These are phyloP conservation scores for Polypterus bichir DNA, from an alignment of 2,113 vertebrate genomes.

Conservation along the genomic window DNA sequence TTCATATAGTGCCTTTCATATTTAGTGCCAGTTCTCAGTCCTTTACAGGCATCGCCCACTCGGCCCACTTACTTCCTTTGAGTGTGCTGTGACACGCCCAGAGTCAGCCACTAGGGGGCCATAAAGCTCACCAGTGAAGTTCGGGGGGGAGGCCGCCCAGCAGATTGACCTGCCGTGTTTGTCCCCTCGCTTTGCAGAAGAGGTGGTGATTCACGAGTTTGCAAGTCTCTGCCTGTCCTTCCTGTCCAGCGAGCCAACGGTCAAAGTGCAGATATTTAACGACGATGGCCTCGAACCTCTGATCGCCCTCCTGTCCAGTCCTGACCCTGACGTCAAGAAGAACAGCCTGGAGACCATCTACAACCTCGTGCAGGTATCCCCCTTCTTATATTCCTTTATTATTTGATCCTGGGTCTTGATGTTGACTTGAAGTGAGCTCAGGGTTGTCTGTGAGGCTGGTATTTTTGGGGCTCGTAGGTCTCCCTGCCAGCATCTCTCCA, in stretches of 20 bases:
- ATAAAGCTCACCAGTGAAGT: no score
- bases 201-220: constrained; percentile 72
- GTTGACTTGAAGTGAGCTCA: neutral
- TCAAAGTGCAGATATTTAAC: constrained; percentile 68
- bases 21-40: no score
- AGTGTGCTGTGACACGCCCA: no score
- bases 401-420: neutral
- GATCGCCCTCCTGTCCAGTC: constrained; percentile 64
- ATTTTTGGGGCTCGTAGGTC: no score
- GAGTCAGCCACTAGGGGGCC: no score
- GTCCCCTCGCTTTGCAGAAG: constrained; percentile 48
- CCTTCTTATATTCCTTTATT: neutral
- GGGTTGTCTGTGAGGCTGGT: no score
- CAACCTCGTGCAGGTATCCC: constrained; percentile 67
- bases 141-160: no score
- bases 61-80: no score
- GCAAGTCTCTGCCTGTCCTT: constrained; percentile 70
- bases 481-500: no score
- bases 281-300: constrained; percentile 67
- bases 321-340: constrained; percentile 81
- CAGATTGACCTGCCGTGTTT: constrained; percentile 5
- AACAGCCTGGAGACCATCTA: constrained; percentile 78
- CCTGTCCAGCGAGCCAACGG: constrained; percentile 63
- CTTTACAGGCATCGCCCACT: no score
- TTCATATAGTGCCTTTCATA: no score